Evolutionary conservation across 2,888 invertebrate species (phyloP), one percentile per base, ranked within the genome.

Genomic region (Andrena marginata): DNA sequence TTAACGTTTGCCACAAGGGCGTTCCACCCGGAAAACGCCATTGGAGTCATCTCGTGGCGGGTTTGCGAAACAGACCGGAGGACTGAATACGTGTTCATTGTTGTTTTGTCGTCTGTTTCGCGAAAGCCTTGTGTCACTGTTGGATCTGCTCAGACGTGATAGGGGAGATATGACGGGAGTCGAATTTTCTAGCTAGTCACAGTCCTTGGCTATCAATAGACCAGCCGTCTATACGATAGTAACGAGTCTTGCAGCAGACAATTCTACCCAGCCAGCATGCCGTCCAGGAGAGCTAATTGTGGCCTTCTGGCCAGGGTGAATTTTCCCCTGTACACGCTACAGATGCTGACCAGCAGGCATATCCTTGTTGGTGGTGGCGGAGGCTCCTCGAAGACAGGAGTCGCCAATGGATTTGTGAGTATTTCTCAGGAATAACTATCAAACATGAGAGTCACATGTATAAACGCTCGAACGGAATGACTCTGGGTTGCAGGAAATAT

Each of bases 341-440:
- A 98, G 95, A 97, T 98, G 95, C 95, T 99, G 80, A 98, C 98
- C 42, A 98, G 97, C 94, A 96, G 98, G 88, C 99, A 99, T 95
- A 97, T 99, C 90, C 95, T 99, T 82, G 98, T 99, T 65, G 99
- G 98, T 84, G 99, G 99, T 73, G 99, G 99, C 73, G 99, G 99
- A 81, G 99, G 99, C 77, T 97, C 98, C 51, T 97, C 99, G 20
- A 99, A 99, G 94, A 99, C 99, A 63, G 99, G 99, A 73, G 98
- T 99, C 75, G 97, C 97, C 51, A 99, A 99, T 96, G 98, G 98
- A 94, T 98, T 99, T 95, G 99, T 98, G 95, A 97, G 98, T 67
- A 33, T n/a, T 42, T 20, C 16, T 48, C 0, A 23, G 3, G n/a
- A 13, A 8, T 42, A 10, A 1, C 4, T 31, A 23, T 8, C n/a